These are phyloP conservation scores for Epizoanthus rinbou DNA, from an alignment of 92 coral and sea anemone species.

Conservation along the genomic window DNA sequence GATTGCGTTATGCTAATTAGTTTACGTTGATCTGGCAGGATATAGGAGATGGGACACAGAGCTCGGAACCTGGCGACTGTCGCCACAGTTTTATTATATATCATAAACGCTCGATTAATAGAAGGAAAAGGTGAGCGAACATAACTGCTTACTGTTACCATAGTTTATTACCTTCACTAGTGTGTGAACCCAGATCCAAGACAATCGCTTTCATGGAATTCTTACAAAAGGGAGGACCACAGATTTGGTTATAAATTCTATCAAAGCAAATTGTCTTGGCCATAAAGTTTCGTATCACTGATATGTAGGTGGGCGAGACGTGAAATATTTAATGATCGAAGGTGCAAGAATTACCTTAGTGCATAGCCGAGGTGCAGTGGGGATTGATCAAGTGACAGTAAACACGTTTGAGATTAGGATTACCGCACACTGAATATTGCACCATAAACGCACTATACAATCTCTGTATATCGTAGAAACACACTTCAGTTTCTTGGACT, in stretches of 20 bases:
- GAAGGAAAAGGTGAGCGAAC: conserved; percentile 28
- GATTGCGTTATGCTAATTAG: not conserved
- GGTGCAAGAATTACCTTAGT: too few relatives aligned
- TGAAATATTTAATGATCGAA: too few relatives aligned
- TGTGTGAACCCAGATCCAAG: not conserved
- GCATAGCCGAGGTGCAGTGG: too few relatives aligned
- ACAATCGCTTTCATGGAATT: not conserved
- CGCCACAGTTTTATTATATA: not conserved
- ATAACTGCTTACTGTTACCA: not conserved
- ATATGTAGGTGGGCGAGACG: too few relatives aligned
- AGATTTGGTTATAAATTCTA: not conserved
- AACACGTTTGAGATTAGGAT: too few relatives aligned
- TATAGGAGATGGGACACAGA: conserved; percentile 15
- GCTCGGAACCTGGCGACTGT: conserved; percentile 30
- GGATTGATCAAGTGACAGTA: too few relatives aligned
- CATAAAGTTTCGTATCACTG: too few relatives aligned
- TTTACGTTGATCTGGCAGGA: not conserved
- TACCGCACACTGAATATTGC: too few relatives aligned
- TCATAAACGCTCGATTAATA: conserved; percentile 9
- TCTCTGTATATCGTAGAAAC: too few relatives aligned
- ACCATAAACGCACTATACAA: too few relatives aligned
- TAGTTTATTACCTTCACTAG: not conserved
- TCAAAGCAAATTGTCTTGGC: too few relatives aligned
- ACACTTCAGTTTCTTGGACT: too few relatives aligned
- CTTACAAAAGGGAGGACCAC: not conserved